These are phyloP conservation scores for Coenonympha arcania DNA, from an alignment of 2,888 invertebrate genomes.

Conservation along the genomic window DNA sequence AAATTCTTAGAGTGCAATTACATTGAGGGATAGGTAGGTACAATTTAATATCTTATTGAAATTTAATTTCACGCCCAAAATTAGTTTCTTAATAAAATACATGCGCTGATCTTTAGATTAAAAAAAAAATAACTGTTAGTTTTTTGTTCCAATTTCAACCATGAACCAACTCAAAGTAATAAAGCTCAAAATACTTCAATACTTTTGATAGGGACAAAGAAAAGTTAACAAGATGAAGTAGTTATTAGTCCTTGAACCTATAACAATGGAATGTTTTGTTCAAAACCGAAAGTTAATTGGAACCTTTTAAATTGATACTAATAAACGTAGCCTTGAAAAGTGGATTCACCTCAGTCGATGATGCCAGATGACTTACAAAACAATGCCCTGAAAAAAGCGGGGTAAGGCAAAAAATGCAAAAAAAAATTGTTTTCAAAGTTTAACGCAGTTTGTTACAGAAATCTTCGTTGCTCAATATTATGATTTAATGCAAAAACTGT, in stretches of 20 bases:
- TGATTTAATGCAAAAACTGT: no score
- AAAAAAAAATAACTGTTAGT: not conserved
- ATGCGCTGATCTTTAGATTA: not conserved
- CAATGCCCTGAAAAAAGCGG: not conserved
- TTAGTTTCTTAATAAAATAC: no score
- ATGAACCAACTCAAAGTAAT: not conserved
- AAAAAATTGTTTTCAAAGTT: not conserved
- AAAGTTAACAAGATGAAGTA: slow-evolving; percentile 29
- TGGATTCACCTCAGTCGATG: slow-evolving; percentile 9
- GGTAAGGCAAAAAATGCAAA: not conserved
- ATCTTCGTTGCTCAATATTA: not conserved
- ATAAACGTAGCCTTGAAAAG: slow-evolving; percentile 24
- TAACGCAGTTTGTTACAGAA: not conserved
- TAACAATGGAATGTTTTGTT: slow-evolving; percentile 47
- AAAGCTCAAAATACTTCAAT: not conserved
- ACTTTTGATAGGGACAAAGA: not conserved
- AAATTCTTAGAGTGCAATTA: no score
- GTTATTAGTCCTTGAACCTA: slow-evolving; percentile 63
- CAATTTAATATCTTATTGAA: no score
- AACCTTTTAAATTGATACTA: slow-evolving; percentile 18
- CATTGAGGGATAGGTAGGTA: no score
- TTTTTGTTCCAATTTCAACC: not conserved
- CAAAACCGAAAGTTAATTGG: slow-evolving; percentile 48
- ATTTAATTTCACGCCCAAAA: no score
- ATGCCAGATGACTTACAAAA: slow-evolving; percentile 8